These are phyloP conservation scores for Theocolax elegans DNA, from an alignment of 1,140 invertebrate genomes.

Conservation along the genomic window DNA sequence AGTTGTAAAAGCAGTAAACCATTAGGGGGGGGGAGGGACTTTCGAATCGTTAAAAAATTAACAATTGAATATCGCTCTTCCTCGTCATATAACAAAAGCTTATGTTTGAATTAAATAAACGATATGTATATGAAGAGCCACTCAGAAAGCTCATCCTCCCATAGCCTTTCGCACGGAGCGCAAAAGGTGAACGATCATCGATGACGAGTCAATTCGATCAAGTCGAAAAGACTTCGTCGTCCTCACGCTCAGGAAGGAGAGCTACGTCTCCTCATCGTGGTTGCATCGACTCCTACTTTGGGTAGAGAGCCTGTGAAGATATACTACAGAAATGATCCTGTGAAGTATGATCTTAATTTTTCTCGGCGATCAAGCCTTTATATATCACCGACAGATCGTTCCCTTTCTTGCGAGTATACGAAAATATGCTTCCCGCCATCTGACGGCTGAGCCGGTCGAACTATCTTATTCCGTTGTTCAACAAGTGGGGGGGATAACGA, in stretches of 20 bases:
- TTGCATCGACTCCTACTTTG: slow-evolving; percentile 59
- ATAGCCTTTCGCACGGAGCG: slow-evolving; percentile 48
- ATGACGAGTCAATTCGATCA: slow-evolving; percentile 50
- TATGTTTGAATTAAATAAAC: slow-evolving; percentile 18
- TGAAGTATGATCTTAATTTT: slow-evolving; percentile 67
- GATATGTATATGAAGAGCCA: slow-evolving; percentile 48
- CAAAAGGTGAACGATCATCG: slow-evolving; percentile 67
- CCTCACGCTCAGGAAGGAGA: slow-evolving; percentile 67
- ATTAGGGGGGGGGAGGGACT: no score
- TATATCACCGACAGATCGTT: neutral
- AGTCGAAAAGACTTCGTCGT: slow-evolving; percentile 46
- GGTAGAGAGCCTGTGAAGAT: slow-evolving; percentile 61
- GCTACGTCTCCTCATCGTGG: slow-evolving; percentile 67
- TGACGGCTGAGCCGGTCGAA: neutral
- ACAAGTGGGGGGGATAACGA: no score
- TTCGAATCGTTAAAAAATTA: no score
- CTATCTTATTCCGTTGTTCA: no score
- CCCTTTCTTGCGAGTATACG: neutral
- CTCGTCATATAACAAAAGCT: neutral
- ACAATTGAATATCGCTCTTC: no score
- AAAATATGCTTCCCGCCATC: no score
- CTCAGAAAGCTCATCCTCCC: slow-evolving; percentile 64
- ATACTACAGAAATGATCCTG: slow-evolving; percentile 71
- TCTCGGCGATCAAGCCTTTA: neutral
- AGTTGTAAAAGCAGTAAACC: no score